Evolutionary conservation across 1,140 invertebrate genomes (phyloP), one percentile per base, ranked within the genome.

Genomic region (Archivesica marissinica): DNA sequence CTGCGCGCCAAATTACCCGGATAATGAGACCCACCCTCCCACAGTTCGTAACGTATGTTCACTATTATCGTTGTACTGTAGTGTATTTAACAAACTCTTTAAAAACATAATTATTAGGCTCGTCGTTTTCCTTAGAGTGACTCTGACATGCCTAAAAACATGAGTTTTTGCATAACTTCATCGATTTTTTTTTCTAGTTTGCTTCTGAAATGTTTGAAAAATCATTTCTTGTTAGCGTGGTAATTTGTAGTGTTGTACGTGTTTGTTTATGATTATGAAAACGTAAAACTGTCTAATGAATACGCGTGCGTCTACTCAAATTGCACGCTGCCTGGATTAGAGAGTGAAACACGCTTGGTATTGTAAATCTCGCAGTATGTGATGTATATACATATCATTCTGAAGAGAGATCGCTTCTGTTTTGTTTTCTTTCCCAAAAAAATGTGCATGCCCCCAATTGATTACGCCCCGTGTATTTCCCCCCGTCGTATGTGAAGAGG

Each of bases 181-280:
- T 25, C 23, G 66, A 38, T 2, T 35, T 38, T 66, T 11, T 47
- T n/a, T 47, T 47, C 20, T 56, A 23, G 20, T 20, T 70, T 70
- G 39, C 66, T 15, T 70, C 39, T 1, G 25, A 47, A 47, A 41
- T 41, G 66, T 44, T 25, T 3, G 25, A 7, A 70, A 44, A n/a
- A 70, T 70, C 38, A 0, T 4, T n/a, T 70, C 66, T 70, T 11
- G 66, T 70, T 70, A 44, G n/a, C 66, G 39, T 1, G 11, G 66
- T 15, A 70, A 70, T 70, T 70, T 70, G 66, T 70, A 44, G 47
- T 47, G 17, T 38, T 66, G 44, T 25, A 17, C 7, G 54, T 20
- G 54, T 59, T 59, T 59, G 54, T 59, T 59, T 59, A n/a, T 59
- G 54, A 30, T 28, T 59, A 59, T 47, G 52, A 7, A 20, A 23